Evolutionary conservation across 2,797 vertebrate genomes (phyloP).

Genomic region (Brachyrhaphis roseni): DNA sequence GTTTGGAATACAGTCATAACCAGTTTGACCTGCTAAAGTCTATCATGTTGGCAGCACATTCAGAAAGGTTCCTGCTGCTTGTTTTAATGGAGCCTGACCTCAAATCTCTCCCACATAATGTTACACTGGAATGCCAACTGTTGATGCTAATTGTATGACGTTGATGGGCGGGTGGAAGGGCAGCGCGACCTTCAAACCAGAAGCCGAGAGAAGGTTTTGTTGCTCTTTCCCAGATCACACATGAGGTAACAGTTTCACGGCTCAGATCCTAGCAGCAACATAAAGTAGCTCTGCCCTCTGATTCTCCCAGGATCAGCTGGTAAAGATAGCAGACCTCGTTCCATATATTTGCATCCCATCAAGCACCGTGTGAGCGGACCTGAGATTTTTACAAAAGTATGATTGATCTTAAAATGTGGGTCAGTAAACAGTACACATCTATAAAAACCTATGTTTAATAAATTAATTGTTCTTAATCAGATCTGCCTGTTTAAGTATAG

Average conservation of each 20-base stretch:
- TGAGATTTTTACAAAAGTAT: conserved; percentile 41
- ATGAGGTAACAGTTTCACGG: conserved; percentile 8
- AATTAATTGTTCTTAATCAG: neutral
- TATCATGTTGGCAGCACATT: conserved; percentile 44
- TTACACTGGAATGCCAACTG: too few species aligned
- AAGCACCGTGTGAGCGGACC: conserved; percentile 43
- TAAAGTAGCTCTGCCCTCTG: neutral
- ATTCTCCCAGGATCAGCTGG: conserved; percentile 46
- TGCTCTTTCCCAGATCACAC: conserved; percentile 38
- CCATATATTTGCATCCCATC: conserved; percentile 81
- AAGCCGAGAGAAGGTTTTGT: conserved; percentile 43
- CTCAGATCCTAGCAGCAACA: conserved; percentile 3
- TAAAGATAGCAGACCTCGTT: conserved; percentile 71
- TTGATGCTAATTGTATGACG: conserved; percentile 32
- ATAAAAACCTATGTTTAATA: neutral
- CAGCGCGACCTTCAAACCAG: conserved; percentile 53
- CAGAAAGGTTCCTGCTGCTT: conserved; percentile 55
- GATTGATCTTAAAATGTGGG: conserved; percentile 49
- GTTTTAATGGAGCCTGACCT: conserved; percentile 67
- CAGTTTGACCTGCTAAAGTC: conserved; percentile 20
- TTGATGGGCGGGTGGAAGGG: conserved; percentile 58
- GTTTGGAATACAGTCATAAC: conserved; percentile 6
- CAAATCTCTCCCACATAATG: conserved; percentile 53
- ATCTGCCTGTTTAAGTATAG: neutral
- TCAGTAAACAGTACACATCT: conserved; percentile 1